Conservation (phyloP, 2,888 invertebrate genomes). For the Bibio marci region DNA sequence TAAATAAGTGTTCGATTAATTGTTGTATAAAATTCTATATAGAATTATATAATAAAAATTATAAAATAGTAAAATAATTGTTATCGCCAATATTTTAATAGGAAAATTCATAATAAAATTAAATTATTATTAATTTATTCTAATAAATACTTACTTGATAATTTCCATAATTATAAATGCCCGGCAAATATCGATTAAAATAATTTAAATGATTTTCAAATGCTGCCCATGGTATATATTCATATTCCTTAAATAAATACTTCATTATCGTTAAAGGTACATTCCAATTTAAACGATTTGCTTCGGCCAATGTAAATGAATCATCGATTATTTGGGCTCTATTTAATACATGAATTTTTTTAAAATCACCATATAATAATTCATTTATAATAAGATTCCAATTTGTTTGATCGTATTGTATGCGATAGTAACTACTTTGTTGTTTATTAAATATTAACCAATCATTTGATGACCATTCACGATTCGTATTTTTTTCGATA, state of each 20-base stretch:
- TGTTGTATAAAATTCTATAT: no score
- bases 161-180: background rate
- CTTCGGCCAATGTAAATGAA: constrained; percentile 35
- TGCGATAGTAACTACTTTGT: constrained; percentile 37
- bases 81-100: no score
- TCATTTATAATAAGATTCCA: constrained; percentile 46
- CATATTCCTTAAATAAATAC: constrained; percentile 42
- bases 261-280: constrained; percentile 33
- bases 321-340: constrained; percentile 79
- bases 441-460: constrained; percentile 35
- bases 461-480: constrained; percentile 7
- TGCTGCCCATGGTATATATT: constrained; percentile 51
- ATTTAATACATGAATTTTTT: constrained; percentile 53
- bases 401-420: constrained; percentile 50
- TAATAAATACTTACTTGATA: background rate
- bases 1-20: no score
- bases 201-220: background rate
- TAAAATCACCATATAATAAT: background rate
- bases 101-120: no score
- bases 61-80: no score
- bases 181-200: background rate
- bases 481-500: background rate
- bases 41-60: no score
- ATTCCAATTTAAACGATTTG: background rate
- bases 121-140: no score